Evolutionary conservation across 2,797 vertebrate species (phyloP), one percentile per base, ranked within the genome.

Genomic region (Eulemur rubriventer): DNA sequence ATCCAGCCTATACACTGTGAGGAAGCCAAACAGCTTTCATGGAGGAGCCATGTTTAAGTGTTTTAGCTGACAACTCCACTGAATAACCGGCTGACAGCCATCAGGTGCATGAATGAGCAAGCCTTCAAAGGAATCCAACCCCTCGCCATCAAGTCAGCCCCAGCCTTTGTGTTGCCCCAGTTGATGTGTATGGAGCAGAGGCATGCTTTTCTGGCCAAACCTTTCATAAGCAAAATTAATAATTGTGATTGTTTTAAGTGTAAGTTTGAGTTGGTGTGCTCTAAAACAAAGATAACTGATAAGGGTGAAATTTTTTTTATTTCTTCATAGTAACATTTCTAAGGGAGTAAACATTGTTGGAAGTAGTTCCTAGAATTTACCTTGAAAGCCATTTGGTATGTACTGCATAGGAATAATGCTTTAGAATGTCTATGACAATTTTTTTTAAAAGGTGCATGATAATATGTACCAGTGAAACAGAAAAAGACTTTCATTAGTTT

Each of bases 311-410:
- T 81, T 18, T 86, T 72, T 33, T 33, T 63, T 46, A 33, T 92
- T 48, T 95, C 20, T 95, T 87, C 41, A 43, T 67, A 30, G 30
- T 92, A 93, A 81, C 43, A 22, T 63, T 83, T 57, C 94, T 79
- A 78, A 94, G 57, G 57, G 24, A 28, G 10, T 28, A 12, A 59
- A 59, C 26, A 59, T 59, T 59, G 57, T 59, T 28, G 57, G 24
- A 59, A 59, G 11, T 59, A 28, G 57, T 28, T 59, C 57, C 4
- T 28, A 59, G 26, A 59, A 83, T 93, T 89, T 70, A 35, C 76
- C 9, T 22, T 57, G 35, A 46, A 85, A 91, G 22, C 35, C 41
- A 46, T 72, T 61, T 91, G 50, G 24, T 81, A 57, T 93, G 93
- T 96, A 81, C 59, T 79, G 20, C 41, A 57, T 33, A 38, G 14